Evolutionary conservation across 2,797 vertebrate genomes (phyloP), one percentile per base, ranked within the genome.

Genomic region (Diplodus puntazzo): DNA sequence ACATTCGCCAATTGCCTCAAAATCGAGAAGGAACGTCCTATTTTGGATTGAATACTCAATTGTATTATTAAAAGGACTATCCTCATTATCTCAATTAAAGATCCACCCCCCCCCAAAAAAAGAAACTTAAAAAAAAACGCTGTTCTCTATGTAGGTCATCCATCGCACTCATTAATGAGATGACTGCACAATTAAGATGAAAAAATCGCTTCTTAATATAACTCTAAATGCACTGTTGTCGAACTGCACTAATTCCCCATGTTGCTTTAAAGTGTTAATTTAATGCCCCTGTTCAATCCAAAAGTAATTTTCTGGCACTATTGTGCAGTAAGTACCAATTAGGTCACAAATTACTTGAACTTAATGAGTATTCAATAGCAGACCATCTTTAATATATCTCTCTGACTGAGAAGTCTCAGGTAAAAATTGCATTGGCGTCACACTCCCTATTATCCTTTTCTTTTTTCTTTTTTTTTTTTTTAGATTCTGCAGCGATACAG

Each of bases 261-360:
- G 80, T 89, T 92, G 62, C 87, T 92, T 91, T 91, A 82, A 92
- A 90, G 84, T 93, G 91, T 91, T 92, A 90, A 95, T 93, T 92
- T 84, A 92, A 90, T 88, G 86, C 72, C 87, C 83, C 77, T 87
- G 81, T 90, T 91, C 88, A 87, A 89, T 92, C 84, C 83, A 85
- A 94, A 92, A 91, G 81, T 91, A 88, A 90, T 92, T 95, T 93
- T 91, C 84, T 83, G 78, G 80, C 79, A 92, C 87, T 91, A 93
- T 87, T 90, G 87, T 92, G 88, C 82, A 87, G 89, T 88, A 94
- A 91, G 90, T 83, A 86, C 80, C 78, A 94, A 92, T 93, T 95
- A 93, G 88, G 84, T 91, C 83, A 85, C 79, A 91, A 84, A 90
- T 92, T 83, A 92, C 80, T 88, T 88, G 74, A 88, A 93, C 78